phyloP scores from a whole-genome alignment of 2,797 vertebrate genomes.

The Leptodactylus fallax region DNA sequence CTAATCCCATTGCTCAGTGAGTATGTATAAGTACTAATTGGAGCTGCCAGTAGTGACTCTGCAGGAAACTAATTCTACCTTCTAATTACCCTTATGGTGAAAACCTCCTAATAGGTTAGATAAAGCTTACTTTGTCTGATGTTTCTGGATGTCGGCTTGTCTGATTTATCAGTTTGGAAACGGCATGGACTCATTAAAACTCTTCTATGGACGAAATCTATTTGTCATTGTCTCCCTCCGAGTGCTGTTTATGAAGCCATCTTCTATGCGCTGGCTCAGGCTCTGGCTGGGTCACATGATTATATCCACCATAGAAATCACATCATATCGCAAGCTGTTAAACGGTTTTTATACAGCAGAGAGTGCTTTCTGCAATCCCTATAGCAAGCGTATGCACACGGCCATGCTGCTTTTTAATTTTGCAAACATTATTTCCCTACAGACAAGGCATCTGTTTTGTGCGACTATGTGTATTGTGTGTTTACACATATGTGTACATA shows the following conservation, averaged over 20 bases:
- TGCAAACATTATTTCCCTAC: constrained; percentile 54
- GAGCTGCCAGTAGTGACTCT: constrained; percentile 60
- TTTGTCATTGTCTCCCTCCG: constrained; percentile 52
- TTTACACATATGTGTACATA: background rate
- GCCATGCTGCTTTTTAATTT: constrained; percentile 59
- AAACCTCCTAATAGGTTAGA: constrained; percentile 61
- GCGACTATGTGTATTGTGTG: background rate
- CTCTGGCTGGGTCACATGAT: constrained; percentile 41
- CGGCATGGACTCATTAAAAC: constrained; percentile 54
- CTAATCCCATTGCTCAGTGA: constrained; percentile 64
- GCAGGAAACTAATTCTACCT: constrained; percentile 64
- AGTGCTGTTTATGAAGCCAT: constrained; percentile 46
- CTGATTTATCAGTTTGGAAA: constrained; percentile 61
- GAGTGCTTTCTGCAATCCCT: constrained; percentile 38
- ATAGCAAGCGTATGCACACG: constrained; percentile 40
- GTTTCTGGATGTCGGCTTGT: constrained; percentile 53
- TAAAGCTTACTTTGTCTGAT: constrained; percentile 64
- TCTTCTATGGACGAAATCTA: constrained; percentile 43
- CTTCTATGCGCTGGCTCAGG: constrained; percentile 7
- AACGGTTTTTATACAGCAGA: constrained; percentile 45
- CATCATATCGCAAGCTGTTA: constrained; percentile 43
- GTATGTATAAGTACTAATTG: constrained; percentile 63
- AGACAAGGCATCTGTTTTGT: constrained; percentile 49
- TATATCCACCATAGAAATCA: constrained; percentile 46
- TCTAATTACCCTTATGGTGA: constrained; percentile 63